Percentiles rank a stretch among this genome's conserved stretches.
phyloP scores from a whole-genome alignment of 2,888 invertebrate species.

The Cephus pulcher region DNA sequence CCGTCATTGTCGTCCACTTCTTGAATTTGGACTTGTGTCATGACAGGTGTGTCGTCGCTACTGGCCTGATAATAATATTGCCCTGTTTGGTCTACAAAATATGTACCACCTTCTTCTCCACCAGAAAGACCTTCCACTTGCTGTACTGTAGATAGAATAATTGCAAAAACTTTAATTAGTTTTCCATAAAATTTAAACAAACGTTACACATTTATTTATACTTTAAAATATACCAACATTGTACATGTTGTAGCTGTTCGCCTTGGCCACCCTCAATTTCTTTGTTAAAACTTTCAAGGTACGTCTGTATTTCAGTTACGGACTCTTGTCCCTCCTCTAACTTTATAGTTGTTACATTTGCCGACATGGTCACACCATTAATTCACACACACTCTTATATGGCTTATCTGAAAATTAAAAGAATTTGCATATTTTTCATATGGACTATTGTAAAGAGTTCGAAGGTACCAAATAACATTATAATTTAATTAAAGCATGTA shows the following conservation, averaged over 20 bases:
- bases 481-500: background rate
- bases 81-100: slow-evolving; percentile 85
- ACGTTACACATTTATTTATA: background rate
- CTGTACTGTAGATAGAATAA: slow-evolving; percentile 48
- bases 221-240: slow-evolving; percentile 48
- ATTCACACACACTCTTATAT: slow-evolving; percentile 10
- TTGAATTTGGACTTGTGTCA: slow-evolving; percentile 72
- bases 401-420: background rate
- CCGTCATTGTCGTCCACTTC: slow-evolving; percentile 62
- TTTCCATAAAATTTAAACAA: background rate
- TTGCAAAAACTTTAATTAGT: background rate
- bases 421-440: background rate
- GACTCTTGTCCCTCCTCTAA: slow-evolving; percentile 67
- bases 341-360: slow-evolving; percentile 60
- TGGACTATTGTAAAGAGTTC: background rate
- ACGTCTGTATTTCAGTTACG: slow-evolving; percentile 82
- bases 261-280: slow-evolving; percentile 76
- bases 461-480: background rate
- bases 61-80: slow-evolving; percentile 85
- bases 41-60: slow-evolving; percentile 73
- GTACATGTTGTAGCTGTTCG: slow-evolving; percentile 62
- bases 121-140: slow-evolving; percentile 65
- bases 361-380: slow-evolving; percentile 55
- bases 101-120: slow-evolving; percentile 76
- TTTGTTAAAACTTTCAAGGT: slow-evolving; percentile 84